Conservation (phyloP, 2,797 vertebrate species). For the Lycodopsis pacificus region DNA sequence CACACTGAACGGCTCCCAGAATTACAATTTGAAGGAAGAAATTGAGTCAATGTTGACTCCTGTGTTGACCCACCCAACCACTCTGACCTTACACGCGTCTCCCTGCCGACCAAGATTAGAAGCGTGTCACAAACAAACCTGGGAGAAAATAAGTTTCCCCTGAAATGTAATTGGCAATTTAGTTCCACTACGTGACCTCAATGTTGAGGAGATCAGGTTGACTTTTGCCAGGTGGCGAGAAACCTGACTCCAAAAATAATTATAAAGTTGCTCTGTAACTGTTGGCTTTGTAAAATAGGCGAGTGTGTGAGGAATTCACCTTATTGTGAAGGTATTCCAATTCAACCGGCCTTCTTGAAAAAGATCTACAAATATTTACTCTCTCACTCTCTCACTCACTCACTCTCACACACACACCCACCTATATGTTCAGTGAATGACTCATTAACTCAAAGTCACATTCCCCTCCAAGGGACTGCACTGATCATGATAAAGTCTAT, state of each 20-base stretch:
- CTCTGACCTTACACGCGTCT: no score
- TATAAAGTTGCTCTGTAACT: not conserved
- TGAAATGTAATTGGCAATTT: no score
- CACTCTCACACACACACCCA: no score
- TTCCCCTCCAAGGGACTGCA: conserved; percentile 17
- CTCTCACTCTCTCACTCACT: not conserved
- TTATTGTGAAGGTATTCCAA: not conserved
- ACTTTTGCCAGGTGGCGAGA: not conserved
- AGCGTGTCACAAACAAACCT: no score
- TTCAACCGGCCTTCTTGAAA: not conserved
- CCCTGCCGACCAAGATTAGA: no score
- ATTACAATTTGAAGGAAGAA: no score
- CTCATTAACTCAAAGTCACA: conserved; percentile 67
- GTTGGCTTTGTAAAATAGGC: not conserved
- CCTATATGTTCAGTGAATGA: conserved; percentile 14
- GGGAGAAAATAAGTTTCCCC: no score
- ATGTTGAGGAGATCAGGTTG: not conserved
- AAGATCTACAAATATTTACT: not conserved
- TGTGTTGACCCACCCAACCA: not conserved
- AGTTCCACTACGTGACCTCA: no score
- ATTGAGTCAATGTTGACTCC: not conserved
- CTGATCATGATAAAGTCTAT: conserved; percentile 19
- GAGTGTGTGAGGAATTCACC: not conserved
- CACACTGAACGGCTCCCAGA: no score
- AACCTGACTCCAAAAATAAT: not conserved